Conservation (phyloP, 2,113 vertebrate species). For the Uria aalge region DNA sequence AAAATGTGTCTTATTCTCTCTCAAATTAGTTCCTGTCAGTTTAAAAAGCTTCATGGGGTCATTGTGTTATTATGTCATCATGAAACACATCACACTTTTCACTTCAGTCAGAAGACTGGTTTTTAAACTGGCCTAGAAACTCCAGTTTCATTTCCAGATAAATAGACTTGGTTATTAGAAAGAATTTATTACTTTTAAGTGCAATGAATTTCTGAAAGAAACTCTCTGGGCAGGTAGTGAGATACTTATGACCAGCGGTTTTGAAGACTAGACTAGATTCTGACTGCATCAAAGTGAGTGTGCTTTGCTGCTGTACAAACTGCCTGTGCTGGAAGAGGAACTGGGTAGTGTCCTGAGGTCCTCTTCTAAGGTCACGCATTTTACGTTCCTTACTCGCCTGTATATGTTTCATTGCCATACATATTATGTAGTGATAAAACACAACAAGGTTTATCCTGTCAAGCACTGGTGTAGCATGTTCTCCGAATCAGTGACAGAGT, state of each 20-base stretch:
- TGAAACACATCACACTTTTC: neutral
- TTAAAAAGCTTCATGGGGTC: neutral
- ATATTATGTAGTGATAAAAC: neutral
- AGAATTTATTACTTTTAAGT: neutral
- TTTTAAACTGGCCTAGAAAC: neutral
- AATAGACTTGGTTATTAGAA: neutral
- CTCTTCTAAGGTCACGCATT: neutral
- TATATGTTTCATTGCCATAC: neutral
- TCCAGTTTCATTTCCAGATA: neutral
- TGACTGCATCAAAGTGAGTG: neutral
- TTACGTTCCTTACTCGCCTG: neutral
- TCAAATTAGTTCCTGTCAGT: neutral
- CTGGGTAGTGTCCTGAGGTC: neutral
- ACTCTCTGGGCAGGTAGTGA: neutral
- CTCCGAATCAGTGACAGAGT: neutral
- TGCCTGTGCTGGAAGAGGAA: neutral
- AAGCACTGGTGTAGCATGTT: neutral
- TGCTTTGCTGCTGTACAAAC: neutral
- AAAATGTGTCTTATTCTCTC: neutral
- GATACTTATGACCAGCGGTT: neutral
- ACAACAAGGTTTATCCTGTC: neutral
- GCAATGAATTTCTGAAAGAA: neutral
- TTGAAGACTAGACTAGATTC: neutral
- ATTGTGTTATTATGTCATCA: neutral
- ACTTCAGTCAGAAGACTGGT: neutral